Conservation (phyloP, 2,797 vertebrate species). For the Capromys pilorides region DNA sequence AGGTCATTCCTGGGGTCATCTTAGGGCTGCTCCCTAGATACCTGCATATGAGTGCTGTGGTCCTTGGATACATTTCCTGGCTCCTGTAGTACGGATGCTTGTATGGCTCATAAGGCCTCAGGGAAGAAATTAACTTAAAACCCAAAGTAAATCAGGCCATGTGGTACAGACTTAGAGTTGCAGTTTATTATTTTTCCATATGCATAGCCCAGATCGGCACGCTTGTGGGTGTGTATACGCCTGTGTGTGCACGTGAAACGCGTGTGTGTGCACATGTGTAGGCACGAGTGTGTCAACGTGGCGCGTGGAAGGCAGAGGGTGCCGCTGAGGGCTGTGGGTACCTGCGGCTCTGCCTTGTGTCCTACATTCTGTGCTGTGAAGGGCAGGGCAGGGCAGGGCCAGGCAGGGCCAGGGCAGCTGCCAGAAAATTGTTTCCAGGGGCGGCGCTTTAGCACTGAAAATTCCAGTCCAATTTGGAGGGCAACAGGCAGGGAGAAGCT, state of each 20-base stretch:
- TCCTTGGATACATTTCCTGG: not conserved
- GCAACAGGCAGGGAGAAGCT: slow-evolving; percentile 68
- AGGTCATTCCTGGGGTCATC: not conserved
- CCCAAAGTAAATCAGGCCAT: not conserved
- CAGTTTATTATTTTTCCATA: not conserved
- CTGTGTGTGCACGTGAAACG: not conserved
- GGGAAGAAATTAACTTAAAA: slow-evolving; percentile 26
- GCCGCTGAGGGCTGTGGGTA: not conserved
- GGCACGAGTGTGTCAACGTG: not conserved
- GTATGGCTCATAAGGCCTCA: not conserved
- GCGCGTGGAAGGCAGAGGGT: not conserved
- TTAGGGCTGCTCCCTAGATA: not conserved
- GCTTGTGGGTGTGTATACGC: not conserved
- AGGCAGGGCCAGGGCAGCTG: not conserved
- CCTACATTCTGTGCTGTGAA: not conserved
- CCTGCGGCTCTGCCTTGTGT: not conserved
- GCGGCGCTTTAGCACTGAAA: slow-evolving; percentile 52
- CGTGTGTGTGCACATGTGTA: fast-evolving
- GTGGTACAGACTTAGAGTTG: not conserved
- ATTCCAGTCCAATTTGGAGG: slow-evolving; percentile 71
- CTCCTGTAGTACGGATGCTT: not conserved
- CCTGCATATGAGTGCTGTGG: not conserved
- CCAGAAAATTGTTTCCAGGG: slow-evolving; percentile 46
- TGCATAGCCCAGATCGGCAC: not conserved
- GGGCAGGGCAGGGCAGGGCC: not conserved